Percentiles rank a stretch among this genome's conserved stretches.
phyloP scores from a whole-genome alignment of 2,113 vertebrate species.

The Microtus richardsoni region DNA sequence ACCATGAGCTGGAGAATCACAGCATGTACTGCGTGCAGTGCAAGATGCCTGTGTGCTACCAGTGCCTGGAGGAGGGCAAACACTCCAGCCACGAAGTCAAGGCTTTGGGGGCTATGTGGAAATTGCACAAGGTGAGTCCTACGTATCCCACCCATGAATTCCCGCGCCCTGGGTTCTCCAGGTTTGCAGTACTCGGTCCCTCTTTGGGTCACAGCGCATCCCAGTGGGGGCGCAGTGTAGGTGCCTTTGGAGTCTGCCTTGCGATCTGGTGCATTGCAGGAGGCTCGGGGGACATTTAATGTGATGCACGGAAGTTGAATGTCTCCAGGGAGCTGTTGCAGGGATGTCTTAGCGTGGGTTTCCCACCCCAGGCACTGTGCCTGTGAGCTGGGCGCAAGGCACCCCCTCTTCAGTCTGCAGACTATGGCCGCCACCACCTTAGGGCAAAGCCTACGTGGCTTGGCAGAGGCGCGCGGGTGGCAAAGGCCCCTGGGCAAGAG shows the following conservation, averaged over 20 bases:
- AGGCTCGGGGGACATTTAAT: background rate
- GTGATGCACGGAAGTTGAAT: background rate
- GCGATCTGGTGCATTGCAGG: conserved; percentile 80
- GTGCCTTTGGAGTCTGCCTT: conserved; percentile 35
- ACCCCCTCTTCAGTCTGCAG: background rate
- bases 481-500: background rate
- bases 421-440: background rate
- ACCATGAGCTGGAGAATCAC: conserved; percentile 98
- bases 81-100: conserved; percentile 98
- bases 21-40: conserved; percentile 99
- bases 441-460: background rate
- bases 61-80: conserved; percentile 98
- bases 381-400: background rate
- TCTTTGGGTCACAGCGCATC: conserved; percentile 2
- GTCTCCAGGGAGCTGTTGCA: conserved; percentile 31
- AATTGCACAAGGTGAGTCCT: conserved; percentile 96
- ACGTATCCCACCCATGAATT: conserved; percentile 4
- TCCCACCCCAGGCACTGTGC: background rate
- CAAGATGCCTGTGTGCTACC: conserved; percentile 97
- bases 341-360: background rate
- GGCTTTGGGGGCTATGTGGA: conserved; percentile 99
- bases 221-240: conserved; percentile 68
- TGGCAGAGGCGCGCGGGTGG: background rate
- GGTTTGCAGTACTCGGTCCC: background rate
- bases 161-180: background rate